Evolutionary conservation across 2,888 invertebrate species (phyloP), one percentile per base, ranked within the genome.

Genomic region (Lithophane semibrunnea): DNA sequence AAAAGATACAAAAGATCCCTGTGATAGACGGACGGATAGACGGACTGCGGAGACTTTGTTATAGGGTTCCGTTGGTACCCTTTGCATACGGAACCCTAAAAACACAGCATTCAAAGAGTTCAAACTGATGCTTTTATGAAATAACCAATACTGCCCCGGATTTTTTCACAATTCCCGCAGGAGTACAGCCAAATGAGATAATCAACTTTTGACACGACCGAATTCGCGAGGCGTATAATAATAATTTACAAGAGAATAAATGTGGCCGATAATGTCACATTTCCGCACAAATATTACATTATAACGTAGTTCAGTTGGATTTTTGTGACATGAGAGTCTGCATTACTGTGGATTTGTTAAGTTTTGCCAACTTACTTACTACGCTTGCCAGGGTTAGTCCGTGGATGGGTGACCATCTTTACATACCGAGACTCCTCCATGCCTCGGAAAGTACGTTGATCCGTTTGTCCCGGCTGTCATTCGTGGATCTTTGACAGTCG

Each of bases 121-220:
- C 12, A 56, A 58, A 65, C 24, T 24, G 42, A 42, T 18, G 24
- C 47, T 65, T 24, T 60, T 56, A 42, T 61, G 52, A 52, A 60
- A 54, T 54, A 65, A 52, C 54, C 49, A 80, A 76, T 56, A 75
- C 52, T n/a, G 37, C 69, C 21, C n/a, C 37, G 64, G 42, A n/a
- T 68, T 42, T 58, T 29, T 44, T 52, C 42, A 37, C n/a, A 64
- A 64, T 76, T 65, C 73, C 44, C 71, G 8, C 44, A 61, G 73
- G 83, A 81, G 63, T 68, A 68, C 68, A 82, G 74, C 52, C 71
- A 85, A 85, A 85, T 68, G 77, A 82, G 70, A 85, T 83, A 85
- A 82, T 85, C 85, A 73, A 82, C 82, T 77, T 82, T 74, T 77
- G 77, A 82, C 77, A 65, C 24, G 68, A 71, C 37, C 29, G 60